phyloP scores from a whole-genome alignment of 2,797 vertebrate genomes.

The Pangasius krempfi region DNA sequence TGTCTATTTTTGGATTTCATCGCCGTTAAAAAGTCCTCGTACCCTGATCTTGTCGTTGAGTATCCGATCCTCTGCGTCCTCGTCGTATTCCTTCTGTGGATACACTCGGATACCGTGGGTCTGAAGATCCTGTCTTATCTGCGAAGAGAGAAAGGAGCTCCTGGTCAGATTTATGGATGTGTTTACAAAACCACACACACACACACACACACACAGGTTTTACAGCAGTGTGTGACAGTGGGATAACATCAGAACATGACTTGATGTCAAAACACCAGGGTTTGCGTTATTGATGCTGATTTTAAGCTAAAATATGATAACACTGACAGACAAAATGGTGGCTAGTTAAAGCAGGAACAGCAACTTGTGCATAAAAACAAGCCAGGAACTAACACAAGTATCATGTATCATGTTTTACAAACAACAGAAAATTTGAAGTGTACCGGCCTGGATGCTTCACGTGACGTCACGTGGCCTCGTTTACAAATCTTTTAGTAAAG shows the following conservation, averaged over 20 bases:
- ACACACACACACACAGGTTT: constrained; percentile 25
- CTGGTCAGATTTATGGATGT: constrained; percentile 45
- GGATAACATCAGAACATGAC: not conserved
- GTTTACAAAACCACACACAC: constrained; percentile 15
- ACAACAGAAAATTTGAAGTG: not conserved
- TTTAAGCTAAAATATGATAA: too few species aligned
- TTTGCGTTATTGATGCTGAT: not conserved
- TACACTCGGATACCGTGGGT: constrained; percentile 85
- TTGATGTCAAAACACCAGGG: not conserved
- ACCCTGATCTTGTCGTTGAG: constrained; percentile 91
- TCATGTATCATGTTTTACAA: too few species aligned
- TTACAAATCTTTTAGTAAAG: not conserved
- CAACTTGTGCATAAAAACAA: not conserved
- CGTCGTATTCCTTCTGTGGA: constrained; percentile 88
- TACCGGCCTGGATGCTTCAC: not conserved
- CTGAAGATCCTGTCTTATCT: constrained; percentile 90
- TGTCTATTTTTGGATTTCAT: not conserved
- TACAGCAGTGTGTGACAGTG: not conserved
- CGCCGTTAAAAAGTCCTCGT: constrained; percentile 39
- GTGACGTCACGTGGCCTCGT: not conserved
- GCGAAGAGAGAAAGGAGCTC: constrained; percentile 39
- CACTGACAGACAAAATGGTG: not conserved
- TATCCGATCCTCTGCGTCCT: constrained; percentile 81
- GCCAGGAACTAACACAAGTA: not conserved
- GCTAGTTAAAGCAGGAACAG: not conserved